Evolutionary conservation across 1,140 invertebrate genomes (phyloP).

Genomic region (Archegozetes longisetosus): DNA sequence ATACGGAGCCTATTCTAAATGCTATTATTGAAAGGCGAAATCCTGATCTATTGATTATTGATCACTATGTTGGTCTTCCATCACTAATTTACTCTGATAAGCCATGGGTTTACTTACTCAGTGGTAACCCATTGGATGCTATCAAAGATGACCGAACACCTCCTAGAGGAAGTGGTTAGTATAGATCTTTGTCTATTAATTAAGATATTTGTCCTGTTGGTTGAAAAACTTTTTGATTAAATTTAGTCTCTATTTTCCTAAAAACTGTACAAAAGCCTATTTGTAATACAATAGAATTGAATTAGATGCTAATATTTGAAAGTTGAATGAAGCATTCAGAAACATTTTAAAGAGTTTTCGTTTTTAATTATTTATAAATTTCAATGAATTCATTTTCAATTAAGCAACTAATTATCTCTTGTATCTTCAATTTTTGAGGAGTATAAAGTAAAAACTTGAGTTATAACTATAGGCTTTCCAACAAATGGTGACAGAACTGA

Average conservation of each 20-base stretch:
- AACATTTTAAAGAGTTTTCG: not conserved
- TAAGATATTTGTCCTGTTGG: no score
- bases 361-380: not conserved
- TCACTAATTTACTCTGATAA: not conserved
- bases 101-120: constrained; percentile 7
- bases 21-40: not conserved
- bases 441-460: not conserved
- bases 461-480: not conserved
- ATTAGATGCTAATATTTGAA: no score
- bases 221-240: no score
- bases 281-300: no score
- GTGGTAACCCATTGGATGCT: constrained; percentile 8
- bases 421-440: no score
- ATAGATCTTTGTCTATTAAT: no score
- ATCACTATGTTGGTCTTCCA: constrained; percentile 11
- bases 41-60: constrained; percentile 12
- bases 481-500: not conserved
- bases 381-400: no score
- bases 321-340: no score
- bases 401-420: no score
- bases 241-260: no score
- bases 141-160: not conserved
- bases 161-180: no score
- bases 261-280: no score
- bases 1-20: not conserved